A percentile compares a stretch with the other conserved stretches of the same genome.
These are phyloP conservation scores for Crotalus tigris DNA, from an alignment of 2,113 vertebrate genomes.

Conservation along the genomic window DNA sequence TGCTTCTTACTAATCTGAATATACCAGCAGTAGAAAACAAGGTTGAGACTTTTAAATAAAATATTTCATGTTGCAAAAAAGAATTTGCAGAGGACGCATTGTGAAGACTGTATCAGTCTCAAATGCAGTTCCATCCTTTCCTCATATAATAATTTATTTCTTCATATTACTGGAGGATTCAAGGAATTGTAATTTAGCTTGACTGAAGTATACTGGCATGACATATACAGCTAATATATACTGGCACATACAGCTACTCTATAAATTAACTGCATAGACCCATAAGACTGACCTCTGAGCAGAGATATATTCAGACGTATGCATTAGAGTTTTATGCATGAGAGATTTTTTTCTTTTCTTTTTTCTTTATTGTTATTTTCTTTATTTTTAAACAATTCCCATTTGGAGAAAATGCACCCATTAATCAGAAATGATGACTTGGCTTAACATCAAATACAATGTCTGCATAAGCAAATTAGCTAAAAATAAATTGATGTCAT, in stretches of 20 bases:
- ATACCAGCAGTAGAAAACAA: too few relatives aligned
- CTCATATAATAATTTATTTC: slow-evolving; percentile 9
- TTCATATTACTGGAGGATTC: background rate
- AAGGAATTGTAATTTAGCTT: background rate
- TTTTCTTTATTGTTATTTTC: background rate
- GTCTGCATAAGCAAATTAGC: slow-evolving; percentile 2
- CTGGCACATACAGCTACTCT: background rate
- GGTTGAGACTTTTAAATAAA: background rate
- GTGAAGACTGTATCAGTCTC: fast-evolving
- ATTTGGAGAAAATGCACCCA: background rate
- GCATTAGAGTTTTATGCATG: background rate
- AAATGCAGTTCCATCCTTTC: background rate
- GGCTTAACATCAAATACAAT: background rate
- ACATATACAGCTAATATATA: background rate
- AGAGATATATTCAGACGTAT: background rate
- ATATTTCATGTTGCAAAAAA: background rate
- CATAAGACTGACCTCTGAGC: background rate
- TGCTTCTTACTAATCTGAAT: background rate
- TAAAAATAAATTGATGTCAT: slow-evolving; percentile 12
- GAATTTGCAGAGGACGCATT: background rate
- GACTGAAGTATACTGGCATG: background rate
- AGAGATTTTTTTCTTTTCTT: background rate
- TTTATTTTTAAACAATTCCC: background rate
- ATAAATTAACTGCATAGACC: background rate
- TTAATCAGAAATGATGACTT: slow-evolving; percentile 1